Evolutionary conservation across 2,888 invertebrate genomes (phyloP).

Genomic region (Mycogona germanica): DNA sequence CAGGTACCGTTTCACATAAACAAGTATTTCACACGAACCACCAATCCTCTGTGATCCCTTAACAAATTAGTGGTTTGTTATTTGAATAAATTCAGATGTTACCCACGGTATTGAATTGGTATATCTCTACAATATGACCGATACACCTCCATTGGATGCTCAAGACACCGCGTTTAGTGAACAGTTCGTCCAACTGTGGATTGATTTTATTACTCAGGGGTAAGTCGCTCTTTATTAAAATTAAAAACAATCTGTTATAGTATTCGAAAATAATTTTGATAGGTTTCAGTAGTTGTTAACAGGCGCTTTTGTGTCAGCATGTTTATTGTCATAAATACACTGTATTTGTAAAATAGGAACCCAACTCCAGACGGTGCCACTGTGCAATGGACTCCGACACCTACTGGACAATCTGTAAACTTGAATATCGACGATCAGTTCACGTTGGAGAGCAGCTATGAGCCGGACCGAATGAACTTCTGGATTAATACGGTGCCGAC

Average conservation of each 20-base stretch:
- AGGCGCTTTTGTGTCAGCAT: background rate
- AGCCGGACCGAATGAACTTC: conserved; percentile 8
- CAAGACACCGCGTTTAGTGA: background rate
- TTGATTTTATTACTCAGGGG: conserved; percentile 3
- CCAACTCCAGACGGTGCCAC: conserved; percentile 1
- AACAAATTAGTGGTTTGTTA: no score
- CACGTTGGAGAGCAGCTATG: background rate
- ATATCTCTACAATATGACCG: conserved; percentile 5
- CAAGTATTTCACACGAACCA: no score
- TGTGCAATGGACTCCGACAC: conserved; percentile 4
- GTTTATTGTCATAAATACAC: background rate
- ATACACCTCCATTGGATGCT: background rate
- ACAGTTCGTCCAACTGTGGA: conserved; percentile 5
- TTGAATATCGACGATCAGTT: background rate
- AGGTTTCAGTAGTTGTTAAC: background rate
- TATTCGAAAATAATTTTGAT: no score
- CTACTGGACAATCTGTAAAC: background rate
- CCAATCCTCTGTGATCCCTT: no score
- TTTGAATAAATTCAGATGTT: background rate
- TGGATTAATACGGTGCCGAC: conserved; percentile 7
- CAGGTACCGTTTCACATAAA: no score
- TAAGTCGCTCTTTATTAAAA: background rate
- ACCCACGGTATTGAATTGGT: background rate
- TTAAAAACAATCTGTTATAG: background rate
- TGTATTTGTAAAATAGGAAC: background rate